Evolutionary conservation across 2,113 vertebrate genomes (phyloP), one percentile per base, ranked within the genome.

Genomic region (Pelodiscus sinensis): DNA sequence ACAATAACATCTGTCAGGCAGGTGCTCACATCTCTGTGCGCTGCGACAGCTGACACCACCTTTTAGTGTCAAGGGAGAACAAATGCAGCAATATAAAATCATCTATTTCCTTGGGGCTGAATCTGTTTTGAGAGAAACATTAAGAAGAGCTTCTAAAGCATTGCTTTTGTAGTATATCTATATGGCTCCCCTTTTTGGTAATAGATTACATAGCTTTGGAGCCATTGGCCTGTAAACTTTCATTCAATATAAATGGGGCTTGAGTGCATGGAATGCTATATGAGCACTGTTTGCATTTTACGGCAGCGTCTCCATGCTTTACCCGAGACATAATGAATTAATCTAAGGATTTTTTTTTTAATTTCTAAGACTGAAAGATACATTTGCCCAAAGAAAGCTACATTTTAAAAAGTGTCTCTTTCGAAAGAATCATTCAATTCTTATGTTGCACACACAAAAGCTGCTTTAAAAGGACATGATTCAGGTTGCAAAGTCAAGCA

Each of bases 201-300:
- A 81, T 95, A 91, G 73, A 73, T 92, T 90, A 85, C 27, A 88
- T 77, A 88, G 15, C 56, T 93, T 73, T 92, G 71, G 87, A 94
- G 95, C n/a, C 2, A 3, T 62, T 2, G 79, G 55, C 11, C 21
- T 79, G 25, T 10, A 77, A 11, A 52, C 71, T 87, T 85, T 65
- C 15, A 77, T 35, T 35, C 31, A 35, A 13, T 35, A 71, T 71
- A 71, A 71, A 35, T 71, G 65, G 29, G 65, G 18, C 9, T 21
- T 21, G 65, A 71, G 65, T 19, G 35, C 19, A 9, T 71, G n/a
- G 18, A 71, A 71, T 71, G 19, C 65, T 71, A 8, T 35, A 71
- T 71, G 65, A 35, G n/a, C n/a, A 71, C 4, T 29, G n/a, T 19
- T 71, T 71, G 65, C 65, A 35, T 71, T 71, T 71, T 71, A 71